Base-by-base conservation (phyloP, 2,888 invertebrate genomes). In the Leptothorax acervorum region DNA sequence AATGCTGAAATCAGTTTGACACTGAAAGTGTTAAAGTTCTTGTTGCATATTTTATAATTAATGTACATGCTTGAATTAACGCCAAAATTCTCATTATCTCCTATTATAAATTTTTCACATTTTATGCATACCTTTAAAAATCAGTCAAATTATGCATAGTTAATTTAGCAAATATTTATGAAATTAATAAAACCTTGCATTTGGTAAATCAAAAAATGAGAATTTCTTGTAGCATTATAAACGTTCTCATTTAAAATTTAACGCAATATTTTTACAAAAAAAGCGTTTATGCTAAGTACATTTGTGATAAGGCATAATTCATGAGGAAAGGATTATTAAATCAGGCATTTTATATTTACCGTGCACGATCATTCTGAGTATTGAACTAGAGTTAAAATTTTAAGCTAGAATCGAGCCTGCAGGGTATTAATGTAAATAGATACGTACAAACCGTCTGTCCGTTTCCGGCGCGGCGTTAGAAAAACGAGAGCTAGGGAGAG, bases 361-460 rank as follows among this genome's bases (percentile, higher is more conserved):
- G 48, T 74, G 31, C n/a, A 28, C 23, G 23, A 23, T 81, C 75
- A 55, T 12, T 9, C 60, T 15, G 23, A 23, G 23, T 23, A 23
- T 23, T 23, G 23, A 23, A 23, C 23, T 23, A 23, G 0, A 23
- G 23, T 23, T 23, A 23, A 23, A 23, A 23, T 23, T 23, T 23
- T 23, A 60, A 81, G 79, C 74, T 51, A 71, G 35, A n/a, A 31
- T 28, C 31, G 39, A 73, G 73, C 12, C 60, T 31, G 79, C n/a
- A n/a, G n/a, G 35, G 60, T 81, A 81, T 82, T 82, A 82, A 82
- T 79, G 63, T 82, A 82, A 82, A 82, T 78, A 53, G 63, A 65
- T 76, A 82, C 82, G 82, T 88, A 76, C 76, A 79, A 83, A 83
- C 79, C 81, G 83, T 75, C 71, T 62, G 86, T 65, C 60, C 31